Evolutionary conservation across 1,140 invertebrate genomes (phyloP), one percentile per base, ranked within the genome.

Genomic region (Elymnias hypermnestra): DNA sequence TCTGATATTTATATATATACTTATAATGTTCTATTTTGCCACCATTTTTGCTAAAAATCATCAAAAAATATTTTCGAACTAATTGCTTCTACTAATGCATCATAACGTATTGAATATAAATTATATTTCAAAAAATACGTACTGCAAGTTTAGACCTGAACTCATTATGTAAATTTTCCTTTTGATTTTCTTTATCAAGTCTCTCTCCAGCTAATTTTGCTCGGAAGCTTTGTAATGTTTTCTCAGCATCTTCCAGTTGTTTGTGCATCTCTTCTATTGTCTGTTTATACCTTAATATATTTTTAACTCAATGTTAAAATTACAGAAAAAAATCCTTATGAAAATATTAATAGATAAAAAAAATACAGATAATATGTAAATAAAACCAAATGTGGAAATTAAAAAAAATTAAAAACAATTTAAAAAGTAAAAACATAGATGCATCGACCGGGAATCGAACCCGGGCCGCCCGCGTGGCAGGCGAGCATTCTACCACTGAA

Each of bases 401-500:
- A 53, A 57, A 41, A 53, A 52, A 8, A 19, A 10, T 25, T 57
- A 71, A 71, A 77, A 81, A 69, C 72, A 66, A 35, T 19, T 0
- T n/a, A n/a, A n/a, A n/a, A n/a, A n/a, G n/a, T n/a, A n/a, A n/a
- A n/a, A n/a, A n/a, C n/a, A n/a, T 52, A n/a, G n/a, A n/a, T 90
- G 89, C 89, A 90, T 90, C 92, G 91, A 90, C 92, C 92, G 92
- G 92, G 92, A 94, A 94, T 94, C 92, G 93, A 94, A 94, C 93
- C 93, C 93, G 92, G 92, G 92, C 90, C 93, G 91, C 92, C 92
- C 92, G 92, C 93, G 92, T 94, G 93, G 93, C 93, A 94, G 93
- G 93, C 93, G 93, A 95, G 93, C 91, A 94, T 94, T 94, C 92
- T 94, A 94, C 93, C 93, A 94, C 92, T 94, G 92, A 94, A 94